Conservation (phyloP, 1,140 invertebrate species). For the Cardiocondyla obscurior region DNA sequence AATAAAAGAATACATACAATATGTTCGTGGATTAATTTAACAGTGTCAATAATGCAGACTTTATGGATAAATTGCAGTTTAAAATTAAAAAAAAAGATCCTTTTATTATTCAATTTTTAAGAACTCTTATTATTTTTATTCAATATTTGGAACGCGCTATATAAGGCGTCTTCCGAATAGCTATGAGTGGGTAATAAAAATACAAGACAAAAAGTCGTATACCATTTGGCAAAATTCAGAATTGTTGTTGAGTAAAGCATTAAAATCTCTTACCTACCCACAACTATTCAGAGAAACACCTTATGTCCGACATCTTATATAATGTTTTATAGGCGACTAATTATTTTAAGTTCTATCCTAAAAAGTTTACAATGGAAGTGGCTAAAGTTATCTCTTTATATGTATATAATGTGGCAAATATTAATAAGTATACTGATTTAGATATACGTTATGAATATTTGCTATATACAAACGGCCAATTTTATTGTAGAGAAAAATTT, state of each 20-base stretch:
- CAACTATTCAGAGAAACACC: too few species aligned
- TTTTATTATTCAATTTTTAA: background rate
- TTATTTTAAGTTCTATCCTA: slow-evolving; percentile 20
- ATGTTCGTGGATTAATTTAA: too few species aligned
- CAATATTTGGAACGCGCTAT: background rate
- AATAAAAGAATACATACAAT: background rate
- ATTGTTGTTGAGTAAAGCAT: too few species aligned
- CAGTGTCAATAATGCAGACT: too few species aligned
- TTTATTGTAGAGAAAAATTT: background rate
- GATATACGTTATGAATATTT: slow-evolving; percentile 12
- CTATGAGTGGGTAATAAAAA: too few species aligned
- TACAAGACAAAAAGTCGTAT: too few species aligned
- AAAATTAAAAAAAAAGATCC: background rate
- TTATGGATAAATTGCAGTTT: too few species aligned
- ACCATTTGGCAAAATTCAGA: too few species aligned
- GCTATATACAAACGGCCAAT: slow-evolving; percentile 1
- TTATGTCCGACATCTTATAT: background rate
- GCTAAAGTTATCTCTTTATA: slow-evolving; percentile 19
- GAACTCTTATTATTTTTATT: background rate
- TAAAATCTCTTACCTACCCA: too few species aligned
- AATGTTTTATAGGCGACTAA: slow-evolving; percentile 14
- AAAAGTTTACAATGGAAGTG: background rate
- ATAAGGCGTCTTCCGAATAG: too few species aligned
- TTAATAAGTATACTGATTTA: slow-evolving; percentile 24
- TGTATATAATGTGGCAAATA: slow-evolving; percentile 25